These are phyloP conservation scores for Ruditapes philippinarum DNA, from an alignment of 1,140 invertebrate species.

Conservation along the genomic window DNA sequence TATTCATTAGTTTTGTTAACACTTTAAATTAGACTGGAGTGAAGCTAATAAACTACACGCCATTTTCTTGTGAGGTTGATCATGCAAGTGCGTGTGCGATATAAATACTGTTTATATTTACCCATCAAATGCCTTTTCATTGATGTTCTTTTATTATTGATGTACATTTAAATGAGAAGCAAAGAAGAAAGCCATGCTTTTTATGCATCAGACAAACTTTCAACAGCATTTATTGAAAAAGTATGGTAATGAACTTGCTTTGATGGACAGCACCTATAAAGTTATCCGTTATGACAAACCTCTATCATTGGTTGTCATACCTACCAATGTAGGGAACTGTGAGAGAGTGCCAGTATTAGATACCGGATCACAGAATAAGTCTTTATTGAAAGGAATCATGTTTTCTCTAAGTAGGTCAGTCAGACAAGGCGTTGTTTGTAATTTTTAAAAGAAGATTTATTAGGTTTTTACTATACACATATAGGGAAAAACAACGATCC, in stretches of 20 bases:
- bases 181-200: too few species aligned
- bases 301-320: not conserved
- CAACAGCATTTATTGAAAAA: not conserved
- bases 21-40: too few species aligned
- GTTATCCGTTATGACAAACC: not conserved
- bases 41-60: too few species aligned
- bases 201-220: not conserved
- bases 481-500: too few species aligned
- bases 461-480: too few species aligned
- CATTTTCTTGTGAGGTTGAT: too few species aligned
- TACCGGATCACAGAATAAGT: conserved; percentile 10
- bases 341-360: conserved; percentile 30
- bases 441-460: too few species aligned
- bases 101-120: not conserved
- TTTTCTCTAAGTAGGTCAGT: conserved; percentile 62
- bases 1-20: too few species aligned
- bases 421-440: conserved; percentile 62
- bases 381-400: conserved; percentile 18
- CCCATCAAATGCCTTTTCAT: too few species aligned
- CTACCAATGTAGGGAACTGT: not conserved
- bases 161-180: too few species aligned
- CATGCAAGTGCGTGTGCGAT: too few species aligned
- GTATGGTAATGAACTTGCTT: conserved; percentile 12
- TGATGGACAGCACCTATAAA: conserved; percentile 14
- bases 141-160: too few species aligned